Base-by-base conservation (phyloP, 2,113 vertebrate species). In the Smithornis capensis region DNA sequence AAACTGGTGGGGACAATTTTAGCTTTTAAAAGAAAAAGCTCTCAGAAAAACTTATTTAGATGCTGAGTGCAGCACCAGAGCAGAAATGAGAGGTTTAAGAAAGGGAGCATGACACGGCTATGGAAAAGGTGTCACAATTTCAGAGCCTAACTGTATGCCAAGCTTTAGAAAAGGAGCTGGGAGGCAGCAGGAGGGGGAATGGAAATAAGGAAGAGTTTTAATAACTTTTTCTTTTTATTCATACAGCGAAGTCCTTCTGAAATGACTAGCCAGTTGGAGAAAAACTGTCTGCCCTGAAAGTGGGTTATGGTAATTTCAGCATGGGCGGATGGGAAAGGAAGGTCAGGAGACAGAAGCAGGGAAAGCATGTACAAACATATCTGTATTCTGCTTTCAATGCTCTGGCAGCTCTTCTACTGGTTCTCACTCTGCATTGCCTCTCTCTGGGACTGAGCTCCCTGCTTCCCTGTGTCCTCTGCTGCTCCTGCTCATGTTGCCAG, bases 241-340 rank as follows among this genome's bases (percentile, higher is more conserved):
- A 28, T n/a, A 33, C 40, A 65, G 19, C 0, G 0, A 37, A 65
- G 37, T 23, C 76, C 57, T 76, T 70, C 67, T 33, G 55, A 73
- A 93, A 73, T 2, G 6, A 38, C 69, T 5, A 57, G 65, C 53
- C 85, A 50, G 37, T 21, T 90, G 67, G 88, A 92, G 53, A 80
- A 35, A 33, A 73, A 44, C 49, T 35, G 70, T 88, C 82, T 94
- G 90, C 67, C 53, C 63, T 38, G 45, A 69, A 93, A 90, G 27
- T 45, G 50, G 82, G 85, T 93, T 80, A 77, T 37, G 68, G 78
- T 57, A 94, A 92, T 96, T 80, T 63, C 67, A 69, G 78, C 85
- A 77, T 2, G 40, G 67, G 63, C 1, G 2, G 82, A 57, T 10
- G 17, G 47, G 53, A 77, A 57, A 74, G 57, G 24, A 31, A 82